phyloP scores from a whole-genome alignment of 2,113 vertebrate genomes.

The Cyanoramphus novaezelandiae region DNA sequence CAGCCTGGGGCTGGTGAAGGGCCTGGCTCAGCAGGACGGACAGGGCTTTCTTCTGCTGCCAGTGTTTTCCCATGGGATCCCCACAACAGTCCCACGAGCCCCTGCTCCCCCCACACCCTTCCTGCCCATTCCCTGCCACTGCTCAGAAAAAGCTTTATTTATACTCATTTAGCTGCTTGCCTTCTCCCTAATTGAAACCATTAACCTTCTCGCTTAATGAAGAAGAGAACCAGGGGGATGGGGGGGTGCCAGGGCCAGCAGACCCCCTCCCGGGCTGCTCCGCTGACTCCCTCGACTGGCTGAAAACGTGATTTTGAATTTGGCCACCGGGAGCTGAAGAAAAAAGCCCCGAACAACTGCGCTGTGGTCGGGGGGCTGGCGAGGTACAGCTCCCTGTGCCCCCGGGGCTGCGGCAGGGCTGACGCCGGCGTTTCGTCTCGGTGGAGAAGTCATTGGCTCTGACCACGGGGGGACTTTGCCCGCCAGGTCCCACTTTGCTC shows the following conservation, averaged over 20 bases:
- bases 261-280: neutral
- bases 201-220: constrained; percentile 72
- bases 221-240: neutral
- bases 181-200: constrained; percentile 67
- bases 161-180: constrained; percentile 56
- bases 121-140: neutral
- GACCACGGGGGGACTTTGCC: constrained; percentile 80
- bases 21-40: accelerated
- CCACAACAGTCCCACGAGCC: neutral
- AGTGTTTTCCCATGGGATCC: neutral
- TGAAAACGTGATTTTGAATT: neutral
- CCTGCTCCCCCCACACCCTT: neutral
- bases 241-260: neutral
- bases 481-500: constrained; percentile 65
- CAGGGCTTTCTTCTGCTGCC: neutral
- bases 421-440: constrained; percentile 82
- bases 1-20: accelerated
- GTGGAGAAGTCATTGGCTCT: constrained; percentile 79
- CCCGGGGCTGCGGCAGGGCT: constrained; percentile 67
- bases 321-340: constrained; percentile 29
- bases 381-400: constrained; percentile 60
- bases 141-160: constrained; percentile 52
- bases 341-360: neutral
- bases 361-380: constrained; percentile 39
- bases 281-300: neutral